Evolutionary conservation across 1,140 invertebrate species (phyloP), one percentile per base, ranked within the genome.

Genomic region (Pseudomyrmex sp.): DNA sequence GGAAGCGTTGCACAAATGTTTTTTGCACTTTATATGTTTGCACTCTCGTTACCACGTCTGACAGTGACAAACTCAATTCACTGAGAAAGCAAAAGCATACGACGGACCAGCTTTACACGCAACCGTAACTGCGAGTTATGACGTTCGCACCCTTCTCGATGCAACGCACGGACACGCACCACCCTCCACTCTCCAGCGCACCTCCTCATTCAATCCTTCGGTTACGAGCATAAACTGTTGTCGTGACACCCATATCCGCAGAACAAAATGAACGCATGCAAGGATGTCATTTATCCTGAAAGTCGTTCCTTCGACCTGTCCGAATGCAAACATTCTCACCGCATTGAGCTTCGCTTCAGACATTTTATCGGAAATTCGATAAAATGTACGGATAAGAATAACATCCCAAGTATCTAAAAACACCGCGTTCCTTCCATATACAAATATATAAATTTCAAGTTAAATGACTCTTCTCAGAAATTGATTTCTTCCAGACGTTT

Each of bases 41-140:
- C 85, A 68, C 59, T 87, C 85, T 87, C 85, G 85, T 87, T 87
- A 84, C 62, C 59, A 80, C 52, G 69, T 83, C 58, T 80, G 86
- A 88, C 86, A 87, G 69, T 88, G 86, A 84, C 84, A 87, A 88
- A 88, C 75, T 82, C 82, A 61, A 83, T 72, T 48, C 58, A 74
- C 46, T 58, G 63, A 63, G 85, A 80, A 84, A 74, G 75, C 82
- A 84, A 87, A 73, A 82, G 69, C 82, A 72, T 20, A 66, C 54
- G 70, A 44, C 44, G n/a, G 12, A 65, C 50, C 13, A 80, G 65
- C 72, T 83, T 70, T 75, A 76, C 86, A 88, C 74, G 86, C 86
- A 74, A 86, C 56, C 85, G 82, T 86, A 83, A 72, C 74, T 50
- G 18, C 63, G 61, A 86, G 86, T 84, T 77, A 65, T 83, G 80